A percentile compares a stretch with the other conserved stretches of the same genome.
These are phyloP conservation scores for Xestia rhomboidea DNA, from an alignment of 2,888 invertebrate species.

Conservation along the genomic window DNA sequence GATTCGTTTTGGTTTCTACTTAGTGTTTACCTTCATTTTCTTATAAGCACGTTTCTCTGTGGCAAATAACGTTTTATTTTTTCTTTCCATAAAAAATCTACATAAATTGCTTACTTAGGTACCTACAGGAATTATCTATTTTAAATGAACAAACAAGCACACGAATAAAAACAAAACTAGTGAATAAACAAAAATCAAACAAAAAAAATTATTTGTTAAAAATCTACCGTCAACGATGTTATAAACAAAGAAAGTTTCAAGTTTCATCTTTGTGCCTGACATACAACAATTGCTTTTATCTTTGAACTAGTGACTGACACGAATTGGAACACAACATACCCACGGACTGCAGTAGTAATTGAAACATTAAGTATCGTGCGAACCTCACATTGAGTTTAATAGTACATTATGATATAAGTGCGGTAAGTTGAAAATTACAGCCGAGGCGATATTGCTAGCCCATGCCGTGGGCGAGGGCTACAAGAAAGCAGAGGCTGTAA, in stretches of 20 bases:
- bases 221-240: not conserved
- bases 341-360: conserved; percentile 7
- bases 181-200: not conserved
- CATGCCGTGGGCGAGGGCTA: too few relatives aligned
- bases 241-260: conserved; percentile 11
- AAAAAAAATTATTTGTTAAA: not conserved
- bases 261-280: conserved; percentile 11
- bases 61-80: not conserved
- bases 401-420: too few relatives aligned
- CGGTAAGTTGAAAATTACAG: too few relatives aligned
- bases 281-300: conserved; percentile 34
- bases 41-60: not conserved
- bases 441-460: too few relatives aligned
- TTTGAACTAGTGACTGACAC: conserved; percentile 32
- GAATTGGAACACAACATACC: conserved; percentile 17
- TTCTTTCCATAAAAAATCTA: not conserved
- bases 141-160: not conserved
- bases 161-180: not conserved
- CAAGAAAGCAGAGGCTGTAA: too few relatives aligned
- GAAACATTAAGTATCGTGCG: conserved; percentile 22
- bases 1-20: not conserved
- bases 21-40: not conserved
- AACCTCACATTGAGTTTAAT: conserved; percentile 26
- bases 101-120: too few relatives aligned
- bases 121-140: not conserved